Conservation (phyloP, 2,797 vertebrate species). For the Synaphobranchus kaupii region DNA sequence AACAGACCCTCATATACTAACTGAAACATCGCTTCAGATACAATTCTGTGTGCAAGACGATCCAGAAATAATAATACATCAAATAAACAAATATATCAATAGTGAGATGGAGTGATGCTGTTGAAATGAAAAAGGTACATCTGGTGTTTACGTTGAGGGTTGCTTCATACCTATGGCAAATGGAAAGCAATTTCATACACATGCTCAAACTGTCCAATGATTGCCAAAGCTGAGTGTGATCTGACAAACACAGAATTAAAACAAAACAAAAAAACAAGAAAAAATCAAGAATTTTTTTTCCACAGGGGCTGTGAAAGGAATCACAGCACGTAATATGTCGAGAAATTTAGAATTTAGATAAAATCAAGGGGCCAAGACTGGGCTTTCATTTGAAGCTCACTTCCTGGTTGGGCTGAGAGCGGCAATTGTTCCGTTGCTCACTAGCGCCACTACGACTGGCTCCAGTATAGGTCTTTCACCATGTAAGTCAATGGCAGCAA, state of each 20-base stretch:
- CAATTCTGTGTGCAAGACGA: not conserved
- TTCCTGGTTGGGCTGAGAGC: no score
- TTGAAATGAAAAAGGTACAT: not conserved
- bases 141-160: not conserved
- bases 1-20: not conserved
- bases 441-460: no score
- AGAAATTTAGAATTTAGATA: no score
- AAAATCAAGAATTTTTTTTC: not conserved
- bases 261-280: not conserved
- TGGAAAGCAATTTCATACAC: not conserved
- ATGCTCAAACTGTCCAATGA: not conserved
- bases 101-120: not conserved
- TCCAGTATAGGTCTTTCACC: no score
- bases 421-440: no score
- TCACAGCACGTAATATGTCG: not conserved
- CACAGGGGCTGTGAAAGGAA: not conserved
- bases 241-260: not conserved
- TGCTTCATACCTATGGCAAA: not conserved
- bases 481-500: no score
- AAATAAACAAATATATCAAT: not conserved
- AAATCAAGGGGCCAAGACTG: no score
- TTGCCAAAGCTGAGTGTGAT: not conserved
- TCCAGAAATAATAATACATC: not conserved
- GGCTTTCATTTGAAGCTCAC: no score
- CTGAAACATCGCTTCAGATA: not conserved